Evolutionary conservation across 1,140 invertebrate species (phyloP).

Genomic region (Homarus americanus): DNA sequence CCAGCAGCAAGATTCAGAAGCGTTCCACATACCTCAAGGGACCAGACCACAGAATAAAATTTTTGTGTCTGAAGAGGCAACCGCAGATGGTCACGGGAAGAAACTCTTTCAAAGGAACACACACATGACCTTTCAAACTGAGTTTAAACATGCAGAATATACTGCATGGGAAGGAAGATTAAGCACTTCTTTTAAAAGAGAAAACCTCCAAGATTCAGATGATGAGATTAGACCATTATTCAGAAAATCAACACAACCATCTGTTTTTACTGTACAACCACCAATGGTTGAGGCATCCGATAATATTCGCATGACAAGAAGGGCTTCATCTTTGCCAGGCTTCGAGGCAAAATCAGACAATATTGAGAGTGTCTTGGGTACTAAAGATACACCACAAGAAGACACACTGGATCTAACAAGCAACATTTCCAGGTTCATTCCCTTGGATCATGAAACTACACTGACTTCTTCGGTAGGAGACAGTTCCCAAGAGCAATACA

Average conservation of each 20-base stretch:
- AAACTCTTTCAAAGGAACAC: not conserved
- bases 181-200: not conserved
- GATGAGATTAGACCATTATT: not conserved
- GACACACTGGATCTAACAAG: not conserved
- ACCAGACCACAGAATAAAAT: too few relatives aligned
- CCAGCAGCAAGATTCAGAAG: not conserved
- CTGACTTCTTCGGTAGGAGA: not conserved
- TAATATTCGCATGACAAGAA: not conserved
- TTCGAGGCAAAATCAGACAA: too few relatives aligned
- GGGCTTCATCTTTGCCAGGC: not conserved
- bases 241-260: not conserved
- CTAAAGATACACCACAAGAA: not conserved
- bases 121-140: not conserved
- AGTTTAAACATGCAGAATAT: not conserved
- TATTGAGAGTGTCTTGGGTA: not conserved
- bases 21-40: too few relatives aligned
- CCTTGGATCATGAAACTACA: not conserved
- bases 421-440: not conserved
- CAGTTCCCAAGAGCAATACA: not conserved
- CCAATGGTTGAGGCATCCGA: not conserved
- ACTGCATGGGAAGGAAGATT: not conserved
- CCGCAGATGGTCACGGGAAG: too few relatives aligned
- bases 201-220: not conserved
- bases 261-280: not conserved
- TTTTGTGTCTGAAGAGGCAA: not conserved